phyloP scores from a whole-genome alignment of 2,797 vertebrate species.

The Phataginus tetradactyla region DNA sequence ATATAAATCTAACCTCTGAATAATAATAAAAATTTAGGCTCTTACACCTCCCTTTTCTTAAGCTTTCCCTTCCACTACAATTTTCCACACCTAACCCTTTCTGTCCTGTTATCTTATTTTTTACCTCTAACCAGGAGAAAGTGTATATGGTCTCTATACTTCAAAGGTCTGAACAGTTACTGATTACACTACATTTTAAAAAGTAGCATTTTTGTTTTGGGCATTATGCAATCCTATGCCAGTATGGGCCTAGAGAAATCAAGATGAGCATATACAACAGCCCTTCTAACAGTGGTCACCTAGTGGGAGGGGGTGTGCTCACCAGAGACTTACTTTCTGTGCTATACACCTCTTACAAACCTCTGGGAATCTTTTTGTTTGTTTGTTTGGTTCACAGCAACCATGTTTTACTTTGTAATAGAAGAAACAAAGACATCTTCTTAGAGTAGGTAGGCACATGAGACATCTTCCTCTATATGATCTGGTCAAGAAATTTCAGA shows the following conservation, averaged over 20 bases:
- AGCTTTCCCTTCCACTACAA: background rate
- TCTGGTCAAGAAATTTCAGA: background rate
- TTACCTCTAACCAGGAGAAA: background rate
- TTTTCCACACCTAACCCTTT: background rate
- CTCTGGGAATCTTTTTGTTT: conserved; percentile 17
- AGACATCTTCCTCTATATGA: conserved; percentile 27
- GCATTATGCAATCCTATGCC: background rate
- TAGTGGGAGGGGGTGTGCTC: background rate
- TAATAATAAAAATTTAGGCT: background rate
- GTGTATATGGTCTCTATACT: background rate
- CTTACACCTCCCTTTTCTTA: background rate
- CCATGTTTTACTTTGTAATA: conserved; percentile 18
- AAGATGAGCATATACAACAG: background rate
- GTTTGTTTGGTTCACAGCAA: background rate
- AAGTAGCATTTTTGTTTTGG: background rate
- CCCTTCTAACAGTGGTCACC: background rate
- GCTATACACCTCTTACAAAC: background rate
- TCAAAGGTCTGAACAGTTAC: background rate
- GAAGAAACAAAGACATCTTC: conserved; percentile 55
- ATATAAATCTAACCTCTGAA: conserved; percentile 46
- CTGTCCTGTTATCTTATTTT: background rate
- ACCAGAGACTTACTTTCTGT: background rate
- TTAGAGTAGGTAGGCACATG: background rate
- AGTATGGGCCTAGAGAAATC: background rate
- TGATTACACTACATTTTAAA: background rate